Conservation (phyloP, 2,888 invertebrate genomes). For the Drosophila prolongata region DNA sequence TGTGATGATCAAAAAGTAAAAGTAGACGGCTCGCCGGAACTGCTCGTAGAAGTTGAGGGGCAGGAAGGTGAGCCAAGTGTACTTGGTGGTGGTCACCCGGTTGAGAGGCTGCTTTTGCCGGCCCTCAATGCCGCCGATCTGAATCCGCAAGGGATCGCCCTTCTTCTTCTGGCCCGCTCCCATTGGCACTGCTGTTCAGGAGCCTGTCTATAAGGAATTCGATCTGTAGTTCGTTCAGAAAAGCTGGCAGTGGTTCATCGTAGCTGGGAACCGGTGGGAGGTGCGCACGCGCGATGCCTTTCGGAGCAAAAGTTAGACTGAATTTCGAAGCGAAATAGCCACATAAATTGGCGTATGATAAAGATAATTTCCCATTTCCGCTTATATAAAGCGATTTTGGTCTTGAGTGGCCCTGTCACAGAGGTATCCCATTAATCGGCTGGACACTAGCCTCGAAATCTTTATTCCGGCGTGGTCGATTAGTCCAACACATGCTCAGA, state of each 20-base stretch:
- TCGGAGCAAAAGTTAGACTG: slow-evolving; percentile 50
- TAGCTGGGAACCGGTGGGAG: neutral
- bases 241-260: neutral
- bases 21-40: slow-evolving; percentile 92
- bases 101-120: slow-evolving; percentile 75
- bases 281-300: slow-evolving; percentile 44
- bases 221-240: no score
- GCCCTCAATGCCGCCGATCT: slow-evolving; percentile 36
- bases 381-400: neutral
- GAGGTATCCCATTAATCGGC: slow-evolving; percentile 12
- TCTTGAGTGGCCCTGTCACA: slow-evolving; percentile 28
- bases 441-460: neutral
- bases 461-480: slow-evolving; percentile 29
- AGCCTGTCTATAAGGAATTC: neutral
- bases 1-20: slow-evolving; percentile 91
- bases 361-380: slow-evolving; percentile 5
- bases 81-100: slow-evolving; percentile 89
- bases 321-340: slow-evolving; percentile 33
- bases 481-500: neutral
- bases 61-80: slow-evolving; percentile 90
- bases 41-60: slow-evolving; percentile 93
- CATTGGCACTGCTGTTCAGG: slow-evolving; percentile 3
- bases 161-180: slow-evolving; percentile 1
- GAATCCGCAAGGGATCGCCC: slow-evolving; percentile 46
- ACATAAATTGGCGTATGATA: slow-evolving; percentile 26